Evolutionary conservation across 2,888 invertebrate genomes (phyloP).

Genomic region (Noctua comes): DNA sequence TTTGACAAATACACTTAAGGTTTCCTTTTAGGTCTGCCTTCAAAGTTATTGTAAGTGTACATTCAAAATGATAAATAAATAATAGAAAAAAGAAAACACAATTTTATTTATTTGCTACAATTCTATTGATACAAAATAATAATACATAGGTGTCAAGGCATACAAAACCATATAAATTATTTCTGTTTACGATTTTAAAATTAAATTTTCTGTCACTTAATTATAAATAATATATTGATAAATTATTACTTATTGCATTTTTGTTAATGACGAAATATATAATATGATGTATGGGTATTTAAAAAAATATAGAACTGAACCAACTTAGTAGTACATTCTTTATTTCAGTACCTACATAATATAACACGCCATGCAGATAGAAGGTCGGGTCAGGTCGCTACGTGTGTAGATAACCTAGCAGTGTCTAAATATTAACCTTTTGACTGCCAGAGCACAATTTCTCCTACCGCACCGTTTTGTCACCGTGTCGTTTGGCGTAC

Average conservation of each 20-base stretch:
- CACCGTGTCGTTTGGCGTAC: no score
- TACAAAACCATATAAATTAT: constrained; percentile 30
- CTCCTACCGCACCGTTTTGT: no score
- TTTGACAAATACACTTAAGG: constrained; percentile 62
- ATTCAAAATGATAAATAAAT: constrained; percentile 75
- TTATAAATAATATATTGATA: neutral
- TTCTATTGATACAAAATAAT: constrained; percentile 13
- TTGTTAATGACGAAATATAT: neutral
- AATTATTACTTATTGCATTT: constrained; percentile 1
- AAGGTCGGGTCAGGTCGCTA: neutral
- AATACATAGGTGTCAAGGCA: constrained; percentile 21
- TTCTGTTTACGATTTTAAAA: constrained; percentile 8
- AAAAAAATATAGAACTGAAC: constrained; percentile 4
- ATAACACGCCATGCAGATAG: neutral
- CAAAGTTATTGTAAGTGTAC: constrained; percentile 77
- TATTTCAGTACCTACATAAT: neutral
- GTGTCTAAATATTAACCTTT: neutral
- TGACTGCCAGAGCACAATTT: no score
- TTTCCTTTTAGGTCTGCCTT: constrained; percentile 72
- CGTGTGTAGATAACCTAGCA: neutral
- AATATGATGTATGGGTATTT: constrained; percentile 8
- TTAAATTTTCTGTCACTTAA: neutral
- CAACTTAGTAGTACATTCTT: neutral
- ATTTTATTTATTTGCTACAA: constrained; percentile 54
- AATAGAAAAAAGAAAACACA: constrained; percentile 57